These are phyloP conservation scores for Lasioglossum morio DNA, from an alignment of 2,888 invertebrate species.

Conservation along the genomic window DNA sequence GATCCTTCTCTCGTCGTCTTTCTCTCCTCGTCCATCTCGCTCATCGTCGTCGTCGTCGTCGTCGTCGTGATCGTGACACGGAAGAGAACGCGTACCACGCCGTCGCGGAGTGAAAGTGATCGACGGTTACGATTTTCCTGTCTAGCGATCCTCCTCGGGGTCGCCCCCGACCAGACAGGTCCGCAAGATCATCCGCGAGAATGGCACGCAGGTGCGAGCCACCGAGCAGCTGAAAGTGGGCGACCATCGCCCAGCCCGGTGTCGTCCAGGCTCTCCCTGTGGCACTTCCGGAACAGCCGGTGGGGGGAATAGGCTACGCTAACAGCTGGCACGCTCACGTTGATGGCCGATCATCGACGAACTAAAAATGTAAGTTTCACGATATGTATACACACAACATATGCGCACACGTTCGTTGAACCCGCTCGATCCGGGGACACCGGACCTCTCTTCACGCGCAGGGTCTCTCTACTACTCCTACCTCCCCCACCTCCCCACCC, in stretches of 20 bases:
- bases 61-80: slow-evolving; percentile 47
- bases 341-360: slow-evolving; percentile 84
- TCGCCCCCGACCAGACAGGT: slow-evolving; percentile 32
- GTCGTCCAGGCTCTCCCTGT: slow-evolving; percentile 49
- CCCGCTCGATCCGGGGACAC: slow-evolving; percentile 12
- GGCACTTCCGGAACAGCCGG: slow-evolving; percentile 57
- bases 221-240: slow-evolving; percentile 65
- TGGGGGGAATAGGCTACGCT: slow-evolving; percentile 60
- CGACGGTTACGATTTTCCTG: slow-evolving; percentile 58
- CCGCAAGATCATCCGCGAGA: slow-evolving; percentile 57
- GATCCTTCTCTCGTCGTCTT: neutral
- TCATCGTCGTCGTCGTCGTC: slow-evolving; percentile 6
- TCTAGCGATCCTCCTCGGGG: slow-evolving; percentile 32
- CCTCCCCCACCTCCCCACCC: too few relatives aligned
- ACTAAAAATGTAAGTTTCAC: slow-evolving; percentile 83
- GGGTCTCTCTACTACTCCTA: neutral
- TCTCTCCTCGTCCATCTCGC: neutral
- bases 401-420: slow-evolving; percentile 1
- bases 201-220: slow-evolving; percentile 63
- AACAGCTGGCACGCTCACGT: slow-evolving; percentile 73
- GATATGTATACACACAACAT: neutral
- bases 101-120: slow-evolving; percentile 67
- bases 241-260: slow-evolving; percentile 41
- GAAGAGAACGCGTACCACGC: slow-evolving; percentile 42
- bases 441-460: neutral